A percentile compares a stretch with the other conserved stretches of the same genome.
These are phyloP conservation scores for Acholoe squamosa DNA, from an alignment of 2,888 invertebrate species.

Conservation along the genomic window DNA sequence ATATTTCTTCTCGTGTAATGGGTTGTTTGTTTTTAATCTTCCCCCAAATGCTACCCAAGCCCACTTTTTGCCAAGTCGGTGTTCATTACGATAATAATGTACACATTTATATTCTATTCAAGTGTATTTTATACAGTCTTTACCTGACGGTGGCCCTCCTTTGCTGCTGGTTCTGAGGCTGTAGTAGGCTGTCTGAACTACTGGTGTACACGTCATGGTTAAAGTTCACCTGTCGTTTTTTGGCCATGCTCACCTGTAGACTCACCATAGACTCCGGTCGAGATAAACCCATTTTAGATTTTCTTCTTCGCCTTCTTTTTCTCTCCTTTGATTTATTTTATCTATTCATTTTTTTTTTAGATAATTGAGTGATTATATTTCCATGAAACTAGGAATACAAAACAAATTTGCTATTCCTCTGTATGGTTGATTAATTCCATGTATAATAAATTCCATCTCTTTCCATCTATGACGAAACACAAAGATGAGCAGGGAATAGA, in stretches of 20 bases:
- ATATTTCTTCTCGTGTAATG: no score
- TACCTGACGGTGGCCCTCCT: background rate
- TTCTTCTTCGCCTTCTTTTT: background rate
- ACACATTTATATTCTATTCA: background rate
- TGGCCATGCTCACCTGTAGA: background rate
- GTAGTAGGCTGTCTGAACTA: background rate
- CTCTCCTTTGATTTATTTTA: background rate
- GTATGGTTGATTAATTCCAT: background rate
- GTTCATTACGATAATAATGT: background rate
- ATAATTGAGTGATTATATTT: background rate
- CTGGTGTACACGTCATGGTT: background rate
- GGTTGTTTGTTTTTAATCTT: no score
- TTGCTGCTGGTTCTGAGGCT: no score
- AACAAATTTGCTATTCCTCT: background rate
- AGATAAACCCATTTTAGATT: background rate
- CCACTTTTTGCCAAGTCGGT: no score
- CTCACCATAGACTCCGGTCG: background rate
- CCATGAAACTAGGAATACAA: background rate
- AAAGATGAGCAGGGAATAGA: no score
- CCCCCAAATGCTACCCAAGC: no score
- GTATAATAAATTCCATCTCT: background rate
- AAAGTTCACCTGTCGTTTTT: background rate
- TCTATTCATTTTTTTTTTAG: background rate
- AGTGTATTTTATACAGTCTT: background rate
- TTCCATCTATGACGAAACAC: no score